Base-by-base conservation (phyloP, 2,797 vertebrate species). In the Buceros bicornis region DNA sequence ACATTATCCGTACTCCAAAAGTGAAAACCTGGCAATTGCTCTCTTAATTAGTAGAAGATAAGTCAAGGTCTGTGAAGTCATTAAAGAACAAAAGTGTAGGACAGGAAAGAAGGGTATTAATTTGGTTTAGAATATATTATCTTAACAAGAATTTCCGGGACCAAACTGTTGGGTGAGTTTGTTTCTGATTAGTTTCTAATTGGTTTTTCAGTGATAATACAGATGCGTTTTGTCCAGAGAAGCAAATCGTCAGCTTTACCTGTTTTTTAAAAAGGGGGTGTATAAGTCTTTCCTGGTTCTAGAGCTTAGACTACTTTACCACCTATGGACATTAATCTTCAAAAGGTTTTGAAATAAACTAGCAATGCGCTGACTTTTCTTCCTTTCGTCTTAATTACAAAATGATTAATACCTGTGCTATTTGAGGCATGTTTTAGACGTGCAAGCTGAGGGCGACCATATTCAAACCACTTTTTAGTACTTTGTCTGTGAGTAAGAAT, bases 301-400 rank as follows among this genome's bases (percentile, higher is more conserved):
- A 62, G 24, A 90, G 11, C 35, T 87, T 33, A 70, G 31, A 48
- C 40, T 73, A 25, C 33, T 58, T 82, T 66, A 42, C 61, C 24
- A 56, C 19, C 47, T 78, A 21, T 25, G 29, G 40, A 26, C 18
- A 43, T 66, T 45, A 25, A 66, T 81, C 66, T 82, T 93, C 56
- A 80, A 53, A 93, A 88, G 10, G 47, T 67, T 93, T 66, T 90
- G 62, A 93, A 95, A 82, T 86, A 72, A 93, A 78, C 43, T 94
- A 42, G 22, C 66, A 51, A 11, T 45, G 29, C 83, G 7, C 19
- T 82, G 40, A 73, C 28, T 54, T 82, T 21, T 19, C 35, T 86
- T 94, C 70, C 25, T 80, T 80, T 86, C 51, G n/a, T 54, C 26
- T 76, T 82, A 70, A 78, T 76, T 82, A 79, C 20, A 65, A 86